A percentile compares a stretch with the other conserved stretches of the same genome.
phyloP scores from a whole-genome alignment of 2,113 vertebrate species.

The Cyprinodon brontotheroides region DNA sequence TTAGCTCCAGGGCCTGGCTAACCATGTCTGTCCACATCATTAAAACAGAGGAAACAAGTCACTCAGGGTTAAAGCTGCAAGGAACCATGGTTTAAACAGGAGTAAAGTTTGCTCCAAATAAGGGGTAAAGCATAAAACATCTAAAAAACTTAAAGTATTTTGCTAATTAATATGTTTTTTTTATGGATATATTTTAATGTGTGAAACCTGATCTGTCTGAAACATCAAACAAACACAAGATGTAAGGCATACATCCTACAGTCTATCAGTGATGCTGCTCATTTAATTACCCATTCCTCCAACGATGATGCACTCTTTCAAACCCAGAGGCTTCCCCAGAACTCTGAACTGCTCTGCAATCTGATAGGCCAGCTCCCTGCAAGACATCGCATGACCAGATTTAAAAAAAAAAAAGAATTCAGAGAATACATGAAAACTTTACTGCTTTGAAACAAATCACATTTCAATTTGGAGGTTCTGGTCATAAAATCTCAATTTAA shows the following conservation, averaged over 20 bases:
- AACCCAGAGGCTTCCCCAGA: slow-evolving; percentile 90
- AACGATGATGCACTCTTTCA: slow-evolving; percentile 91
- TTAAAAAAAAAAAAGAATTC: not conserved
- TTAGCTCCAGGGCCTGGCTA: slow-evolving; percentile 86
- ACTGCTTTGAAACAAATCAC: not conserved
- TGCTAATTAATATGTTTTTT: no score
- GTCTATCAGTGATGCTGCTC: not conserved
- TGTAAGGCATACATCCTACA: not conserved
- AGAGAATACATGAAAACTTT: not conserved
- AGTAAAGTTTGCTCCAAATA: not conserved
- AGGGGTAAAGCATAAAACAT: no score
- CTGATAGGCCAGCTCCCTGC: slow-evolving; percentile 94
- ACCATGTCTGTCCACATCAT: slow-evolving; percentile 86
- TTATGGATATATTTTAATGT: no score
- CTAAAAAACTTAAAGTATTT: not conserved
- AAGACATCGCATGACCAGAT: slow-evolving; percentile 24
- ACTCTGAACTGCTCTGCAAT: slow-evolving; percentile 95
- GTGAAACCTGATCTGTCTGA: no score
- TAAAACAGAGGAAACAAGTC: not conserved
- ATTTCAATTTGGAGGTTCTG: not conserved
- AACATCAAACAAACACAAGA: not conserved
- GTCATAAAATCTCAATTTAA: no score
- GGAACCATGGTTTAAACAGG: not conserved
- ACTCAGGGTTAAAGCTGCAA: not conserved
- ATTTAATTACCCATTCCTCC: slow-evolving; percentile 88